phyloP scores from a whole-genome alignment of 2,113 vertebrate species.

The Engystomops pustulosus region DNA sequence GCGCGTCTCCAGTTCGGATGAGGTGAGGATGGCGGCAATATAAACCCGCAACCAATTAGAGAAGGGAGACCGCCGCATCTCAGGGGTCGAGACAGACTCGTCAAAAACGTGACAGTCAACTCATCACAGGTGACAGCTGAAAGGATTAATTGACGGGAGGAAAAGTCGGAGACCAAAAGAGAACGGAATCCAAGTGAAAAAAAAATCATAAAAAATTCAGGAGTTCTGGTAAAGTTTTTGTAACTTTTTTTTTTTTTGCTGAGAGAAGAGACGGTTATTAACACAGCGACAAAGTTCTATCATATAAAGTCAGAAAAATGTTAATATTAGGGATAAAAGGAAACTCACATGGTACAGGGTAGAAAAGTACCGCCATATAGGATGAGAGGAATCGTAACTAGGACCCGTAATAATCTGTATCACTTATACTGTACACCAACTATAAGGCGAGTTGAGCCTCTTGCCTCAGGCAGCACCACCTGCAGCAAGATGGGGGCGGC shows the following conservation, averaged over 20 bases:
- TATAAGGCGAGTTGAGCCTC: too few relatives aligned
- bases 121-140: constrained; percentile 33
- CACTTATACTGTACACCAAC: too few relatives aligned
- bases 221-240: background rate
- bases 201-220: constrained; percentile 15
- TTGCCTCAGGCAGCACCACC: too few relatives aligned
- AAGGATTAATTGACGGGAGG: constrained; percentile 24
- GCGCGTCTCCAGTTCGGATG: background rate
- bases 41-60: constrained; percentile 31
- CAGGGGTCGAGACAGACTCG: background rate
- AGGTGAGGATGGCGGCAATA: background rate
- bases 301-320: too few relatives aligned
- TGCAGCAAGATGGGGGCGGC: too few relatives aligned
- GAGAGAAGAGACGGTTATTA: background rate
- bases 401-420: too few relatives aligned
- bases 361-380: background rate
- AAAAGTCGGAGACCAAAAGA: background rate
- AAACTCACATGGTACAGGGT: too few relatives aligned
- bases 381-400: too few relatives aligned
- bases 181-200: background rate
- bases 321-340: too few relatives aligned
- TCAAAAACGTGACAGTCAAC: constrained; percentile 32
- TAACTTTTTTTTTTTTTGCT: constrained; percentile 10
- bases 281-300: too few relatives aligned
- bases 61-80: background rate